Evolutionary conservation across 2,888 invertebrate species (phyloP), one percentile per base, ranked within the genome.

Genomic region (Pherbina coryleti): DNA sequence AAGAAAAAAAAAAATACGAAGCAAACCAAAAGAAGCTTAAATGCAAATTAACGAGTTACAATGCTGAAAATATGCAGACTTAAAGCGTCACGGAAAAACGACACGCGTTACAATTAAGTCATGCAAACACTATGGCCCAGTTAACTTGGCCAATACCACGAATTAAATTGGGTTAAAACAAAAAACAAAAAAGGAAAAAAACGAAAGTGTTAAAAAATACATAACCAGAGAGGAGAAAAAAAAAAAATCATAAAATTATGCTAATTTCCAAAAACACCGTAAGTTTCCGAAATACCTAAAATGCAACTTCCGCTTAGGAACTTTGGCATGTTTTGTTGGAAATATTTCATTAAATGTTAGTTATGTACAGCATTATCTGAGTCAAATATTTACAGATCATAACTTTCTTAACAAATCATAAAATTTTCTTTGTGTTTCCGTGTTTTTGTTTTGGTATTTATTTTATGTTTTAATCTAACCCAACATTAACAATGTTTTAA

Each of bases 21-120:
- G 28, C 60, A 60, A 60, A 60, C 25, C 60, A 60, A 60, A 60
- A 60, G 60, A 60, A 60, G 25, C 17, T 14, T 28, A 60, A 60
- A 60, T 60, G 60, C 28, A 60, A 60, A 60, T 28, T 60, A 60
- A 60, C 60, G 60, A 60, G 60, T 5, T 60, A 60, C 28, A 44
- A 44, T 44, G 44, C 44, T 11, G 44, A 44, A 44, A 11, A 44
- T 44, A 44, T 44, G 14, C 44, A 44, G 44, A 44, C 44, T 44
- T 44, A 44, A 44, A 44, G n/a, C n/a, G n/a, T n/a, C n/a, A n/a
- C 2, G 44, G 44, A 14, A 14, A 44, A 44, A 44, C 44, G 44
- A 44, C 44, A 44, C 44, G 44, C 44, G 44, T 44, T 3, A 44
- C 44, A 44, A 44, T 11, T 1, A 44, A 44, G 28, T 22, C 28